Base-by-base conservation (phyloP, 2,113 vertebrate species). In the Engraulis encrasicolus region DNA sequence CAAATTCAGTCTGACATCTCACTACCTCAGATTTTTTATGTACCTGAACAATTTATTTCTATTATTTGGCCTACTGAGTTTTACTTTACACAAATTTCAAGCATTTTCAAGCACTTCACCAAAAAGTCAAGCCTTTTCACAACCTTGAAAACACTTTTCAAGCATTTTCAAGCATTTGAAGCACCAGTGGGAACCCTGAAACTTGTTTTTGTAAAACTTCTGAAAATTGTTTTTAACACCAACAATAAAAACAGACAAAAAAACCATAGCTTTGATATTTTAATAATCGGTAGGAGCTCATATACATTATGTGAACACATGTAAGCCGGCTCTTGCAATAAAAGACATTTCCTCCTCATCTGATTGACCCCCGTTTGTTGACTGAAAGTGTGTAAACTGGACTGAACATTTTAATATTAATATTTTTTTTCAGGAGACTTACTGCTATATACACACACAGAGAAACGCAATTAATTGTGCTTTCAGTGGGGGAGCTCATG, bases 401-500 rank as follows among this genome's bases (percentile, higher is more conserved):
- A 66, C 23, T 66, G 58, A 66, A 66, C 58, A 31, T 2, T 5
- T 23, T 6, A 27, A 66, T 66, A 23, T 12, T 66, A n/a, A n/a
- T n/a, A n/a, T 66, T 27, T 1, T 27, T 66, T 66, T 1, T 66
- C 3, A 1, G 58, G 58, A 66, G 58, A 74, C 66, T 31, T 31
- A 31, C 58, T 34, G 66, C 66, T 74, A 74, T 74, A 15, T 74
- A 74, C 66, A 74, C 27, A 74, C 31, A 74, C n/a, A 27, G 27
- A 9, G 4, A 45, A 3, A 45, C 40, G 9, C 40, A 45, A 3
- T 5, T 9, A 45, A 3, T 45, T 74, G 4, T 27, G 6, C 20
- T 19, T 84, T 92, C 90, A 95, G 66, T 93, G 87, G 54, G 95
- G 93, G 7, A 96, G 91, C 17, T 95, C 88, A 0, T 96, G 95